Evolutionary conservation across 2,113 vertebrate species (phyloP), one percentile per base, ranked within the genome.

Genomic region (Prochilodus magdalenae): DNA sequence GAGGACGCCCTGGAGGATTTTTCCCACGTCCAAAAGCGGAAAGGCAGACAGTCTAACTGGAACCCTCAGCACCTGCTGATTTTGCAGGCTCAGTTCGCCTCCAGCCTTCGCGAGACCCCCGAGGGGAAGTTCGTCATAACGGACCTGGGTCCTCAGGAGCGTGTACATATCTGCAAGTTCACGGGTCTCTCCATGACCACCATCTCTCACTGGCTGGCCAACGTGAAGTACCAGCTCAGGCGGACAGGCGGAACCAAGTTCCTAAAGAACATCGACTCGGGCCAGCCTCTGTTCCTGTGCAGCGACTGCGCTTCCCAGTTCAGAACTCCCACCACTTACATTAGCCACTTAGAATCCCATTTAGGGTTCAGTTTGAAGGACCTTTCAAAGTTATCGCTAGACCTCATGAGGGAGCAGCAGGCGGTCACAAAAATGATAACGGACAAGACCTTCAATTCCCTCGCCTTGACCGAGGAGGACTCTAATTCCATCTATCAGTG

Each of bases 141-240:
- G 63, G 98, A 99, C 95, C 91, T 99, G 62, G 97, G 97, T 85
- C 96, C 98, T 3, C 98, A 99, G 91, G 98, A 99, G 92, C 94
- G 98, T 81, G 97, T 98, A 88, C 97, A 98, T 92, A 98, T 99
- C 92, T 99, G 97, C 91, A 99, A 98, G 95, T 99, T 99, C 92
- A 99, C 98, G 29, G 98, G 98, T 91, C 98, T 99, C 80, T 99
- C 97, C 86, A 99, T 99, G 98, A 99, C 98, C 92, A 99, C 98
- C 90, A 99, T 99, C 93, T 99, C 98, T 90, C 98, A 99, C 95
- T 99, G 98, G 98, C 95, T 99, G 94, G 98, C 98, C 94, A 99
- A 99, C 87, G 98, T 99, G 82, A 99, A 99, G 91, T 99, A 99
- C 92, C 98, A 99, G 90, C 94, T 99, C 89, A 95, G 98, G 91